phyloP scores from a whole-genome alignment of 2,113 vertebrate genomes.

The Mesitornis unicolor region DNA sequence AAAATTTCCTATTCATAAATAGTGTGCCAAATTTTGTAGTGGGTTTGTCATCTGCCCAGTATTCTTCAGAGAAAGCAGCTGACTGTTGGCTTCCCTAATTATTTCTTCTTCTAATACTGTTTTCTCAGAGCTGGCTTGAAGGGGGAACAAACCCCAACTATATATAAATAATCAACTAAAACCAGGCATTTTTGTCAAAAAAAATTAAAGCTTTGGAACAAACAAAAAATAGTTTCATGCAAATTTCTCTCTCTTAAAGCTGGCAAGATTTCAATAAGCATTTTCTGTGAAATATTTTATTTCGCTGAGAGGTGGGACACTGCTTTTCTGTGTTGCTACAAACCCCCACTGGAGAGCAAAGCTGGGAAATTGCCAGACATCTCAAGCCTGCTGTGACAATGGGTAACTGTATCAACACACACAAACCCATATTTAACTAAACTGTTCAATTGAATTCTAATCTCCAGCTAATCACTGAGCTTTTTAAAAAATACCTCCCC shows the following conservation, averaged over 20 bases:
- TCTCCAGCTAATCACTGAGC: slow-evolving; percentile 25
- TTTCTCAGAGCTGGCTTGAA: neutral
- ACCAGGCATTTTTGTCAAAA: neutral
- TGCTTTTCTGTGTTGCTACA: neutral
- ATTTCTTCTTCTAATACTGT: slow-evolving; percentile 21
- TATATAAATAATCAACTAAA: neutral
- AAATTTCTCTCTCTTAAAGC: neutral
- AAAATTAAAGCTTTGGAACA: neutral
- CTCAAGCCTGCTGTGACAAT: slow-evolving; percentile 55
- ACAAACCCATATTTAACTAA: slow-evolving; percentile 42
- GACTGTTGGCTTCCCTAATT: slow-evolving; percentile 13
- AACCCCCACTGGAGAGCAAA: neutral
- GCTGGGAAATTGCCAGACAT: slow-evolving; percentile 47
- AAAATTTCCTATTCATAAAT: slow-evolving; percentile 17
- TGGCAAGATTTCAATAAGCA: neutral
- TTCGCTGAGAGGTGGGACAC: neutral
- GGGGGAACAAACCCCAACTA: neutral
- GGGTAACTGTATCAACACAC: slow-evolving; percentile 17
- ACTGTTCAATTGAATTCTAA: slow-evolving; percentile 61
- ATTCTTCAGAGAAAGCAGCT: slow-evolving; percentile 19
- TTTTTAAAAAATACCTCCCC: neutral
- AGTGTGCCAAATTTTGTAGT: slow-evolving; percentile 17
- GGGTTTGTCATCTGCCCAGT: slow-evolving; percentile 32
- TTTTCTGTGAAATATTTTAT: neutral
- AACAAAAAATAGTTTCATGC: neutral